phyloP scores from a whole-genome alignment of 35 echinoderm and acorn worm genomes.

The Apostichopus californicus region DNA sequence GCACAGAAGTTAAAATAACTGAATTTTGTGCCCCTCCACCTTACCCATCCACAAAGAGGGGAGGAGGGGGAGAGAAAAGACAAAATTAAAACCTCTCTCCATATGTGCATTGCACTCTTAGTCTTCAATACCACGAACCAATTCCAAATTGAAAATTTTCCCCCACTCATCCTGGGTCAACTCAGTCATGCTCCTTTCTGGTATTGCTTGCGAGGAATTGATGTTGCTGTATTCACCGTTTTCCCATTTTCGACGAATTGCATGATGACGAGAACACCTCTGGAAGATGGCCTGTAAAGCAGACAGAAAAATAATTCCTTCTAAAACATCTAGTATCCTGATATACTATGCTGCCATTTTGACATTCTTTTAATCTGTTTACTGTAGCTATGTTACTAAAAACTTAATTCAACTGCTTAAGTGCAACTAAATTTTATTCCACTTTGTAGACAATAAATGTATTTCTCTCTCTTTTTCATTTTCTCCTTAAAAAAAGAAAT shows the following conservation, averaged over 20 bases:
- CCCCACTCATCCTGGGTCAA: slow-evolving; percentile 33
- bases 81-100: no score
- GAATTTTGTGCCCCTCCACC: no score
- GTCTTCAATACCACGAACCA: slow-evolving; percentile 1
- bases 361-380: no score
- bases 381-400: no score
- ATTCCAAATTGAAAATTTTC: slow-evolving; percentile 7
- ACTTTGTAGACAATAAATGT: no score
- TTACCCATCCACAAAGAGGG: no score
- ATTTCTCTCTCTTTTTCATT: no score
- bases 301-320: background rate
- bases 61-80: no score
- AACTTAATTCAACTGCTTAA: no score
- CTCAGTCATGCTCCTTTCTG: slow-evolving; percentile 17
- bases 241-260: slow-evolving; percentile 24
- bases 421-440: no score
- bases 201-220: background rate
- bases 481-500: no score
- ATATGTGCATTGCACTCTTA: background rate
- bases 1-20: no score
- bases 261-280: slow-evolving; percentile 12
- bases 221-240: slow-evolving; percentile 28
- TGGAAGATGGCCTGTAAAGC: background rate
- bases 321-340: background rate
- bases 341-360: background rate